phyloP scores from a whole-genome alignment of 2,113 vertebrate genomes.

The Sceloporus tristichus region DNA sequence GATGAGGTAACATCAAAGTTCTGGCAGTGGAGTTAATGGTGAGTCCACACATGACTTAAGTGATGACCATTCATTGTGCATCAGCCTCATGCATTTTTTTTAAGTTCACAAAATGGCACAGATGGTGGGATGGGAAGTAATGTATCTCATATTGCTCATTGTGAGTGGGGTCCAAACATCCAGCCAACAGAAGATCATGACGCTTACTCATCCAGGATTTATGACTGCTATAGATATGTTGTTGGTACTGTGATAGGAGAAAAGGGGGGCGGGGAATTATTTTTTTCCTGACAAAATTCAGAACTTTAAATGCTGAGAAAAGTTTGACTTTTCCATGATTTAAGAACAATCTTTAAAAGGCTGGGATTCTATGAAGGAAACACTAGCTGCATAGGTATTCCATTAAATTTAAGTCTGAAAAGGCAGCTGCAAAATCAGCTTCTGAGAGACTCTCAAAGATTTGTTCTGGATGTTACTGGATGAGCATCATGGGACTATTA shows the following conservation, averaged over 20 bases:
- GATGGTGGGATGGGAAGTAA: too few species aligned
- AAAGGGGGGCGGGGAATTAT: not conserved
- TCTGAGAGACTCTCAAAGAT: not conserved
- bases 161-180: not conserved
- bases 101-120: not conserved
- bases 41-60: too few species aligned
- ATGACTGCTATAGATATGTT: too few species aligned
- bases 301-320: not conserved
- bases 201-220: not conserved
- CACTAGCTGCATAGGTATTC: too few species aligned
- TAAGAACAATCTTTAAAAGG: not conserved
- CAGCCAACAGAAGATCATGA: not conserved
- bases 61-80: too few species aligned
- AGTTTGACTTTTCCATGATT: not conserved
- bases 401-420: too few species aligned
- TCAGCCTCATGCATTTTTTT: not conserved
- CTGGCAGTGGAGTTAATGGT: too few species aligned
- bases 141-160: too few species aligned
- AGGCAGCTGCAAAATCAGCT: not conserved
- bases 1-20: too few species aligned
- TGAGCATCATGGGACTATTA: not conserved
- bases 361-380: too few species aligned
- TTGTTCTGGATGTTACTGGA: not conserved
- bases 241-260: too few species aligned
- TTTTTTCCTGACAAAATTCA: not conserved